Evolutionary conservation across 2,113 vertebrate species (phyloP).

Genomic region (Oreocharis arfaki): DNA sequence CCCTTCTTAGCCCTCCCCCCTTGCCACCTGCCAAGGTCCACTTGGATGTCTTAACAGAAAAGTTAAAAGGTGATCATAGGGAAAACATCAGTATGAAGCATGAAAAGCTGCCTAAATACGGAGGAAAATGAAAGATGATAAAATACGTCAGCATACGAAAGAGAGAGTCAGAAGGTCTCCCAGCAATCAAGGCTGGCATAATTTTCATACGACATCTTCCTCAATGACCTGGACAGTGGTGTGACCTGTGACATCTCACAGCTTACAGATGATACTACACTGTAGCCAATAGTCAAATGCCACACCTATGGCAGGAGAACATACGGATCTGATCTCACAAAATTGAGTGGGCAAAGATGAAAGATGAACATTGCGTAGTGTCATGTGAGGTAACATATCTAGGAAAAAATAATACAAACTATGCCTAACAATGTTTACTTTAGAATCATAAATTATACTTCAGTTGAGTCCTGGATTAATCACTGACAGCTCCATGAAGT

Average conservation of each 20-base stretch:
- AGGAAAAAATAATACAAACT: not conserved
- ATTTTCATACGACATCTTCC: not conserved
- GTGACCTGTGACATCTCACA: not conserved
- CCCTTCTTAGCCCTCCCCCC: not conserved
- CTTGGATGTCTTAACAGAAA: not conserved
- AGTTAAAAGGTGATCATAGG: not conserved
- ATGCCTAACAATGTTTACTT: not conserved
- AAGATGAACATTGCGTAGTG: too few relatives aligned
- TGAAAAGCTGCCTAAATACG: not conserved
- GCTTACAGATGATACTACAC: not conserved
- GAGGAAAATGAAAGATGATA: not conserved
- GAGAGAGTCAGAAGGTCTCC: not conserved
- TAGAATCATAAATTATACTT: not conserved
- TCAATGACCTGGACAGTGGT: not conserved
- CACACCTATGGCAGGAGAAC: not conserved
- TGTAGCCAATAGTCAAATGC: not conserved
- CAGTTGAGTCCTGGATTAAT: not conserved
- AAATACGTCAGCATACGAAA: not conserved
- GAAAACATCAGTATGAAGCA: not conserved
- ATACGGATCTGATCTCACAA: not conserved
- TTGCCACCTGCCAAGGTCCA: not conserved
- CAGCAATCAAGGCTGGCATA: not conserved
- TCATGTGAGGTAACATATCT: not conserved
- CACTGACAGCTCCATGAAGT: not conserved
- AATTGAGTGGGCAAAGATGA: not conserved